A percentile compares a stretch with the other conserved stretches of the same genome.
Conservation (phyloP, 2,888 invertebrate species). For the Ethmia dodecea region DNA sequence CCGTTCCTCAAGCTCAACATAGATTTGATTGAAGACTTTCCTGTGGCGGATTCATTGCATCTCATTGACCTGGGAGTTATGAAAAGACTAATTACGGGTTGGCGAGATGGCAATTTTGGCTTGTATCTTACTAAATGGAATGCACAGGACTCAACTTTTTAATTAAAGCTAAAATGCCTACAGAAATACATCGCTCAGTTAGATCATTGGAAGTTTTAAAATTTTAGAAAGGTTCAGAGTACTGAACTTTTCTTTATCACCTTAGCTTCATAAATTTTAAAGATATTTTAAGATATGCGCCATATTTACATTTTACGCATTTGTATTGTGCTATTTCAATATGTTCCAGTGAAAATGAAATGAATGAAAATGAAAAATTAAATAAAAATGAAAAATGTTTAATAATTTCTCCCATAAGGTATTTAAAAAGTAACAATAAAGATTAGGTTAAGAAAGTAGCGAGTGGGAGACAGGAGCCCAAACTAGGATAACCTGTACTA, state of each 20-base stretch:
- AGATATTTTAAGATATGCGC: conserved; percentile 2
- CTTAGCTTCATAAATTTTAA: conserved; percentile 5
- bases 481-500: too few species aligned
- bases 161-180: conserved; percentile 6
- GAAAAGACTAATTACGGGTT: conserved; percentile 20
- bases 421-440: too few species aligned
- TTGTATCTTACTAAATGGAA: conserved; percentile 18
- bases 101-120: conserved; percentile 21
- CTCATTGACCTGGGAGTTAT: conserved; percentile 24
- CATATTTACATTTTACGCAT: conserved; percentile 1
- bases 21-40: conserved; percentile 24
- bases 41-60: conserved; percentile 23
- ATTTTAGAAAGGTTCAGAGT: conserved; percentile 20
- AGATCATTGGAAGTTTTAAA: conserved; percentile 14
- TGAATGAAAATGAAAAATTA: too few species aligned
- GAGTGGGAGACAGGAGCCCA: too few species aligned
- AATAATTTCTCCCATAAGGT: too few species aligned
- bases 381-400: too few species aligned
- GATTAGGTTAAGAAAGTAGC: too few species aligned
- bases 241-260: conserved; percentile 16
- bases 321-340: conserved; percentile 4
- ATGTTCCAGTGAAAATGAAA: not conserved
- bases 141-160: conserved; percentile 7
- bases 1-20: conserved; percentile 19
- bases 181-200: conserved; percentile 19